These are phyloP conservation scores for Megaceryle torquata DNA, from an alignment of 2,113 vertebrate genomes.

Conservation along the genomic window DNA sequence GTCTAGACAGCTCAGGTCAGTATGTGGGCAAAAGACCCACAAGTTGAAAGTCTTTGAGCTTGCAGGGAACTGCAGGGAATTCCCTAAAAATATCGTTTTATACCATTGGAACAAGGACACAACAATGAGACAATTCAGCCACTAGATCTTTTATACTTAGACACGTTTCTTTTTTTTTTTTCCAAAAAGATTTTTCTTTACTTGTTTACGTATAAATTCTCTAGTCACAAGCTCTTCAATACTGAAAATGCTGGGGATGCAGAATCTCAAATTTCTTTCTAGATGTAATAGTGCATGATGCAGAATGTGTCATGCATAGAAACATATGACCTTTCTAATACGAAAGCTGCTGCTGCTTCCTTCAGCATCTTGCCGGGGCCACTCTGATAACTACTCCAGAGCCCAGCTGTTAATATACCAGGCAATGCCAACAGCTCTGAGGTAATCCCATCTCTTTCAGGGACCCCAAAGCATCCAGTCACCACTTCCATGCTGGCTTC, in stretches of 20 bases:
- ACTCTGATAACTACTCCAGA: not conserved
- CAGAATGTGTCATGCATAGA: not conserved
- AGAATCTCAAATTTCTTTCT: not conserved
- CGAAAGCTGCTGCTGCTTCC: not conserved
- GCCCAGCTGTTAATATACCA: not conserved
- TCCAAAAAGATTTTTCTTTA: not conserved
- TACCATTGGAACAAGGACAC: not conserved
- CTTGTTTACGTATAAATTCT: not conserved
- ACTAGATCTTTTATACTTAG: not conserved
- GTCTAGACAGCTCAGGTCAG: not conserved
- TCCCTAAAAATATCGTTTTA: not conserved
- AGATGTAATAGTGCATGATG: not conserved
- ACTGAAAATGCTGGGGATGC: not conserved
- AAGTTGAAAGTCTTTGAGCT: not conserved
- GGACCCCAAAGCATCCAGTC: not conserved
- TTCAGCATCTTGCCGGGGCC: not conserved
- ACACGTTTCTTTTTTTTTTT: not conserved
- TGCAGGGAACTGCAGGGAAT: not conserved
- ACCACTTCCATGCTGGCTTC: not conserved
- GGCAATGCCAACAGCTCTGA: fast-evolving
- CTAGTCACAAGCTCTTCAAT: not conserved
- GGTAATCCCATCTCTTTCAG: not conserved
- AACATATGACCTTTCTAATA: conserved; percentile 11
- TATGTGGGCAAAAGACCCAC: not conserved
- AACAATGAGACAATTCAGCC: not conserved